These are phyloP conservation scores for Hydrotaea diabolus DNA, from an alignment of 2,888 invertebrate genomes.

Conservation along the genomic window DNA sequence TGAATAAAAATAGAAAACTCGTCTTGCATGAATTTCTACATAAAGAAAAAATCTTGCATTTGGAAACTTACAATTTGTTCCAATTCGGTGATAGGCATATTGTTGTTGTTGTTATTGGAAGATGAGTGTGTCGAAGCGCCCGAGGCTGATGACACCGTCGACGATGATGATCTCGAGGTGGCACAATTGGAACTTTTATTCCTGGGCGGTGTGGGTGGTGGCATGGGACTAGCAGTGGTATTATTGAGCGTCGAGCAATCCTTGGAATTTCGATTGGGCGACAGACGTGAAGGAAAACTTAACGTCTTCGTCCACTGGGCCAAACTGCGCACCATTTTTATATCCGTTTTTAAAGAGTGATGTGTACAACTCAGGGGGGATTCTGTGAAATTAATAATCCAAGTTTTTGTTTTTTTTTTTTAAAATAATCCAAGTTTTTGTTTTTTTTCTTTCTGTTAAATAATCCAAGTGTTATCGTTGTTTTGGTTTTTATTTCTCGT, in stretches of 20 bases:
- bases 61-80: conserved; percentile 85
- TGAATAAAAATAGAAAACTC: background rate
- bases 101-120: conserved; percentile 79
- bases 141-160: conserved; percentile 76
- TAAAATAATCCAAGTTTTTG: conserved; percentile 31
- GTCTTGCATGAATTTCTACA: background rate
- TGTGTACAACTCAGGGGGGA: background rate
- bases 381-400: conserved; percentile 21
- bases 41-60: background rate
- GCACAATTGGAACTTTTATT: conserved; percentile 80
- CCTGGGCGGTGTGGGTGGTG: conserved; percentile 84
- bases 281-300: conserved; percentile 92
- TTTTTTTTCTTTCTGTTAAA: conserved; percentile 26
- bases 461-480: too few relatives aligned
- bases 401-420: conserved; percentile 30
- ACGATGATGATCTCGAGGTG: conserved; percentile 82
- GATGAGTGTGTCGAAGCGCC: conserved; percentile 75
- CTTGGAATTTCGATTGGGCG: conserved; percentile 90
- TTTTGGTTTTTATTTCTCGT: conserved; percentile 34
- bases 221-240: conserved; percentile 80
- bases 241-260: conserved; percentile 84
- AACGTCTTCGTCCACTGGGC: conserved; percentile 95
- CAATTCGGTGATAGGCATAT: conserved; percentile 85
- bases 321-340: conserved; percentile 90
- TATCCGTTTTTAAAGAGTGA: conserved; percentile 39